Evolutionary conservation across 2,888 invertebrate species (phyloP), one percentile per base, ranked within the genome.

Genomic region (Coleophora deauratella): DNA sequence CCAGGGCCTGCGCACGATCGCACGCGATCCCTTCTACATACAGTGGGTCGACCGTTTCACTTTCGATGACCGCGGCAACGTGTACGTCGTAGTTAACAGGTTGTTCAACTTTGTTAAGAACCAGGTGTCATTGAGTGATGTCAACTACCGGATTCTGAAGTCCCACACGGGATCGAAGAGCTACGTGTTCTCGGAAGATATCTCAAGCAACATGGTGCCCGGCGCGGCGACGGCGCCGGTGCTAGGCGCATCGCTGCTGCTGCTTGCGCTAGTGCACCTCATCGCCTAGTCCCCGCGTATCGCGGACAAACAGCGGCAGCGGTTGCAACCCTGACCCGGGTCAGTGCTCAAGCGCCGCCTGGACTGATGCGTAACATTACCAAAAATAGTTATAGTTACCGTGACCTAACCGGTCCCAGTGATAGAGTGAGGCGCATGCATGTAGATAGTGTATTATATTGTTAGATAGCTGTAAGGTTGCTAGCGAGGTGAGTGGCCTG

Each of bases 41-140:
- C 92, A 93, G 65, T 93, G 93, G 93, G 88, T 91, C 0, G 91
- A 91, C 59, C 88, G 91, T 3, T 91, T 92, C 63, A 86, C 89
- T 43, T 90, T 92, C 56, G 91, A 92, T 59, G 85, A 87, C 44
- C 70, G 76, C 39, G 91, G 91, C 27, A 89, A 90, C 59, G 71
- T 92, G 7, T 91, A 89, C 63, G 89, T 90, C 9, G 82, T 92
- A 9, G 82, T 91, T n/a, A 93, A 93, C 68, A 80, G 89, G 38
- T 67, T 93, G 47, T 90, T 90, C 53, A 90, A 89, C 63, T 91
- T 90, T 58, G 85, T 91, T 31, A 88, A 87, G 50, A 87, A 87
- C 43, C 87, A 87, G 43, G 79, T 92, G 35, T 86, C 90, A 48
- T 53, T 84, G 13, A 81, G 73, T 40, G 87, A 88, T 55, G 82